Base-by-base conservation (phyloP, 2,113 vertebrate genomes). In the Danionella cerebrum region DNA sequence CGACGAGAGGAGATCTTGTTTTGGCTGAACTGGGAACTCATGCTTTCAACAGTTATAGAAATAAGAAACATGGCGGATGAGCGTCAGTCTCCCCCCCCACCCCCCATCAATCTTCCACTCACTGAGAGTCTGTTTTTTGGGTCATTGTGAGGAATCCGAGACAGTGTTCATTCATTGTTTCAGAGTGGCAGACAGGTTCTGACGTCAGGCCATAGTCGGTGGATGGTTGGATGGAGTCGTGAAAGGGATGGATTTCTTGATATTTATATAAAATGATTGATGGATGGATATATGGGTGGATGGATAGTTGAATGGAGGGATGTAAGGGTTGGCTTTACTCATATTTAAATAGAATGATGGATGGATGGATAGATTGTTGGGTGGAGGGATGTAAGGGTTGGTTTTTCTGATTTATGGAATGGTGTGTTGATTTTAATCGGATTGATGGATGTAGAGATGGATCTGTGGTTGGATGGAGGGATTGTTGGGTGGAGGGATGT, bases 141-240 rank as follows among this genome's bases (percentile, higher is more conserved):
- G 71, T 75, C 65, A 21, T 71, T 67, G 77, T 77, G 76, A 76
- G 73, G 71, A 68, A 80, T 82, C 82, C 78, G 70, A 38, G 75
- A 76, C 70, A 82, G 83, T 83, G 85, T 80, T 85, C 84, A 87
- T 87, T 75, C 75, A 78, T 80, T 74, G 80, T 81, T 69, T 70
- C 78, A 76, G 82, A 87, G 80, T 80, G 78, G 77, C 83, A 84
- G 77, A 84, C n/a, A 4, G 36, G 27, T 48, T 24, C 44, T 42
- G 50, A 8, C 21, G 19, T 54, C 63, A 57, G 25, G 52, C 41
- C 25, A 1, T 27, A 69, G 35, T 25, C 65, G 41, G 10, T 44
- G 2, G 7, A 19, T 44, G 2, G 16, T 3, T 10, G 3, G 8
- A 19, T 19, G 6, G 3, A 9, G n/a, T n/a, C n/a, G n/a, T n/a